phyloP scores from a whole-genome alignment of 2,888 invertebrate genomes.

The Apeira syringaria region DNA sequence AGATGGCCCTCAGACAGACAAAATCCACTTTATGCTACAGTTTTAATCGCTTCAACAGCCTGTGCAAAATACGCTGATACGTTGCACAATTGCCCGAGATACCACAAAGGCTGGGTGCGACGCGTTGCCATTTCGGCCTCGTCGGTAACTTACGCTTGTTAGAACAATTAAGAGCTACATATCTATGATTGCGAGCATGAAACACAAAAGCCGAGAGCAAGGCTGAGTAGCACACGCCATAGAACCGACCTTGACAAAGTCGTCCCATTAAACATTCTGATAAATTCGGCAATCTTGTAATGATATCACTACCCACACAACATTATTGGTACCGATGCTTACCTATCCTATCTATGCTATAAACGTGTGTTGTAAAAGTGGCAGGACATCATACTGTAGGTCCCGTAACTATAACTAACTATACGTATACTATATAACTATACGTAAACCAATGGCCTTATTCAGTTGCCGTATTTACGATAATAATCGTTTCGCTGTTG shows the following conservation, averaged over 20 bases:
- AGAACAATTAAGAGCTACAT: conserved; percentile 63
- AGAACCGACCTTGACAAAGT: conserved; percentile 34
- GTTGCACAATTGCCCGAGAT: conserved; percentile 46
- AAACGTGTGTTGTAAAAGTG: too few relatives aligned
- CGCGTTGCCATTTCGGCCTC: conserved; percentile 52
- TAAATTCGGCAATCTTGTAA: conserved; percentile 1
- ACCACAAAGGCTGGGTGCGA: conserved; percentile 33
- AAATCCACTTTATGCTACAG: neutral
- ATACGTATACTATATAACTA: too few relatives aligned
- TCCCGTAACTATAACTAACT: too few relatives aligned
- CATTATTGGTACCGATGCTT: too few relatives aligned
- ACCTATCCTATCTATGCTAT: too few relatives aligned
- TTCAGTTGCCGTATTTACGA: too few relatives aligned
- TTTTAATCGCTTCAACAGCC: conserved; percentile 30
- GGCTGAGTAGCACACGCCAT: conserved; percentile 53
- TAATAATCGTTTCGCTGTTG: too few relatives aligned
- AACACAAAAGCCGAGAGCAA: conserved; percentile 60
- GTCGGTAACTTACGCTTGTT: conserved; percentile 62
- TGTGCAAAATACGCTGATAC: conserved; percentile 35
- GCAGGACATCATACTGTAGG: too few relatives aligned
- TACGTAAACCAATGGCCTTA: too few relatives aligned
- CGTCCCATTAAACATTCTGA: conserved; percentile 21
- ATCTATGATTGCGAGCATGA: conserved; percentile 37
- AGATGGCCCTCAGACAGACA: too few relatives aligned
- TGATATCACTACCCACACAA: too few relatives aligned